Evolutionary conservation across 2,888 invertebrate genomes (phyloP).

Genomic region (Aleiodes leptofemur): DNA sequence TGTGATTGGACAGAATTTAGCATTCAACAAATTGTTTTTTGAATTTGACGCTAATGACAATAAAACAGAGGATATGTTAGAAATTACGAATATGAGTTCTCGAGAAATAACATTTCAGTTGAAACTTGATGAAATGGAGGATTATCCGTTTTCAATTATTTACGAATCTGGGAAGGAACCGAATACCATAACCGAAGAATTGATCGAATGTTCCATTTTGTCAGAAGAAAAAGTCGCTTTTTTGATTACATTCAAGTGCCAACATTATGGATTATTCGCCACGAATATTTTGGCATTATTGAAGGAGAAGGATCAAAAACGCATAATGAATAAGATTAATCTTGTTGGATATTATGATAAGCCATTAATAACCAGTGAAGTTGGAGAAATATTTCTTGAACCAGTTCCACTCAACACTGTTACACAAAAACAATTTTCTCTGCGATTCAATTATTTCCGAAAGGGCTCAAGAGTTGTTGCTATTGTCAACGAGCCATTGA

Average conservation of each 20-base stretch:
- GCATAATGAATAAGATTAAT: slow-evolving; percentile 69
- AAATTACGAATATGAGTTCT: slow-evolving; percentile 24
- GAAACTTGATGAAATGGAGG: slow-evolving; percentile 55
- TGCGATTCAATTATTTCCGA: slow-evolving; percentile 55
- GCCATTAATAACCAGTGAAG: slow-evolving; percentile 63
- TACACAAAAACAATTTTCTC: slow-evolving; percentile 57
- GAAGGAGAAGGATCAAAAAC: slow-evolving; percentile 61
- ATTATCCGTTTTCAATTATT: slow-evolving; percentile 64
- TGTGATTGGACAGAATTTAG: slow-evolving; percentile 56
- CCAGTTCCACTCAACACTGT: slow-evolving; percentile 66
- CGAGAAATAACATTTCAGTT: slow-evolving; percentile 53
- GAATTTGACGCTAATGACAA: slow-evolving; percentile 50
- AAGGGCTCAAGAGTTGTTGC: slow-evolving; percentile 50
- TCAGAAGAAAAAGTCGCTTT: slow-evolving; percentile 62
- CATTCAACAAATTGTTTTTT: slow-evolving; percentile 59
- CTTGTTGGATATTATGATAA: slow-evolving; percentile 63
- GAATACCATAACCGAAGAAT: slow-evolving; percentile 32
- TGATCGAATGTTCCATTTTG: slow-evolving; percentile 60
- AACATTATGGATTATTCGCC: slow-evolving; percentile 58
- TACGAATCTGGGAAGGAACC: slow-evolving; percentile 59
- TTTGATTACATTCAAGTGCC: slow-evolving; percentile 63
- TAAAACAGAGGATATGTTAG: slow-evolving; percentile 48
- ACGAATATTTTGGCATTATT: slow-evolving; percentile 70
- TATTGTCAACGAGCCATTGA: slow-evolving; percentile 48
- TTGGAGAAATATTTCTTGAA: slow-evolving; percentile 65